Percentiles rank a stretch among this genome's conserved stretches.
Conservation (phyloP, 2,797 vertebrate species). For the Nannoperca australis region DNA sequence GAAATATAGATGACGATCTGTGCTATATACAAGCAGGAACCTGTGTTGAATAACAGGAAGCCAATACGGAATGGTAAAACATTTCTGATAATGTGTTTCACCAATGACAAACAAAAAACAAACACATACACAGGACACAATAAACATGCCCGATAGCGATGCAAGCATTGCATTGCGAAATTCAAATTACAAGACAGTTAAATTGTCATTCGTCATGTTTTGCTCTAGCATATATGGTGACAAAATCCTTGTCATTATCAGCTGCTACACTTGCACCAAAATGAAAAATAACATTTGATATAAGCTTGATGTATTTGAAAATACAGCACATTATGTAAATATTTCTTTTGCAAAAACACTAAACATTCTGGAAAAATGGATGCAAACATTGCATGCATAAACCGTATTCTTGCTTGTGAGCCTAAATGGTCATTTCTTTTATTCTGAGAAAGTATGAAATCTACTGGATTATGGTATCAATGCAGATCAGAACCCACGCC, state of each 20-base stretch:
- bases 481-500: conserved; percentile 26
- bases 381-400: conserved; percentile 9
- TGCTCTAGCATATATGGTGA: neutral
- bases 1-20: conserved; percentile 22
- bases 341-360: conserved; percentile 11
- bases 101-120: conserved; percentile 2
- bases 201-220: conserved; percentile 7
- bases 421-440: neutral
- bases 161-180: conserved; percentile 15
- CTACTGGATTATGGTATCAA: conserved; percentile 1
- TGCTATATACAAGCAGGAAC: neutral
- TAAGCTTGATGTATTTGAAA: neutral
- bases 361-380: conserved; percentile 1
- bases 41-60: neutral
- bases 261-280: conserved; percentile 15
- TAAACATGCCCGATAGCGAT: neutral
- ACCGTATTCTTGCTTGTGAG: conserved; percentile 1
- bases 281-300: conserved; percentile 18
- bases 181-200: conserved; percentile 26
- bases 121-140: conserved; percentile 4
- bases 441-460: conserved; percentile 30
- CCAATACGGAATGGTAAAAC: neutral
- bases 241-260: conserved; percentile 1
- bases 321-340: neutral
- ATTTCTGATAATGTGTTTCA: neutral